These are phyloP conservation scores for Microctenopoma steveboyesi DNA, from an alignment of 2,797 vertebrate species.

Conservation along the genomic window DNA sequence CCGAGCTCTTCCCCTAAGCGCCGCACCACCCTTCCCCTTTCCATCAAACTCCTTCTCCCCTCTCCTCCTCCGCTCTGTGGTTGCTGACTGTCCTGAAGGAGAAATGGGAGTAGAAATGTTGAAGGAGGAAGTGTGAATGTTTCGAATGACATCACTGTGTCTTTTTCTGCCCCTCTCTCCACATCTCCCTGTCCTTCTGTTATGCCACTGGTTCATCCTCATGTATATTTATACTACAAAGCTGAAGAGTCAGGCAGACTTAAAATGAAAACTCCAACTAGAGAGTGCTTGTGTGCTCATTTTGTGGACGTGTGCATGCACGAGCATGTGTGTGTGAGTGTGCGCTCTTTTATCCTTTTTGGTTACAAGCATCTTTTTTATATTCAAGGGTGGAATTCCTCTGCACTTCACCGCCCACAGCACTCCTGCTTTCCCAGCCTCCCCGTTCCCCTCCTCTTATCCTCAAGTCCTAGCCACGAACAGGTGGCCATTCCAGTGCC, in stretches of 20 bases:
- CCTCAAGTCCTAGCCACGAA: conserved; percentile 47
- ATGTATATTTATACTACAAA: conserved; percentile 82
- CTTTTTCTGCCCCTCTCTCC: conserved; percentile 26
- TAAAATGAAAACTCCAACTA: conserved; percentile 75
- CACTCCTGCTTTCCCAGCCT: conserved; percentile 44
- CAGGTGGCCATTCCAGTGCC: conserved; percentile 50
- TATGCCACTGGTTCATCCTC: conserved; percentile 75
- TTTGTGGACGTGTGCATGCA: conserved; percentile 43
- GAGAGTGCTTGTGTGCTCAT: conserved; percentile 58
- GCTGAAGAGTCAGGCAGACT: conserved; percentile 75
- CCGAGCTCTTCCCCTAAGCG: conserved; percentile 45
- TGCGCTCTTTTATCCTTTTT: conserved; percentile 62
- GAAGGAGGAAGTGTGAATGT: conserved; percentile 18
- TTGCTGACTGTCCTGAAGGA: conserved; percentile 43
- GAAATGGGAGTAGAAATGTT: conserved; percentile 27
- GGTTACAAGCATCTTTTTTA: conserved; percentile 63
- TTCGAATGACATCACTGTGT: conserved; percentile 55
- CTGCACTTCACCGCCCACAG: conserved; percentile 58
- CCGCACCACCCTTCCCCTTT: conserved; percentile 11
- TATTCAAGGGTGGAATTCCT: conserved; percentile 66
- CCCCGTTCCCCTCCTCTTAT: conserved; percentile 37
- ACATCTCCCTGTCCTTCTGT: conserved; percentile 64
- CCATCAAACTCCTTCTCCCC: conserved; percentile 17
- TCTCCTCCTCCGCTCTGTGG: conserved; percentile 24
- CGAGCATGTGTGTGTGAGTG: conserved; percentile 25